Conservation (phyloP, 2,888 invertebrate genomes). For the Sminthurinus aureus region DNA sequence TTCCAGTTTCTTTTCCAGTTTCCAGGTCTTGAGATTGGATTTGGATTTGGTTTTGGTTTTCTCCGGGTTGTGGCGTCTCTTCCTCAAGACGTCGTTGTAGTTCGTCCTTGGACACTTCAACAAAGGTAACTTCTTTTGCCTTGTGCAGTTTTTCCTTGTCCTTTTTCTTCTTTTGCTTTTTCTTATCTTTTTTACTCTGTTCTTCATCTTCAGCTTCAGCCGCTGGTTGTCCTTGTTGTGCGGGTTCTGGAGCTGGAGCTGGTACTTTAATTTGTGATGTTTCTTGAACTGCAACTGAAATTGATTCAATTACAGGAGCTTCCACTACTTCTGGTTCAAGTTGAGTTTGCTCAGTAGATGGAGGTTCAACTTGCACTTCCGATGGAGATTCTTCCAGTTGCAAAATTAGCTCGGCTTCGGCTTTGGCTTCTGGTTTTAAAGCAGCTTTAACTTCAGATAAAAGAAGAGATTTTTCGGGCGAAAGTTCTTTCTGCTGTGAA, state of each 20-base stretch:
- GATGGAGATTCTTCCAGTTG: too few species aligned
- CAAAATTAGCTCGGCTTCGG: neutral
- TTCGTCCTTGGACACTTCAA: constrained; percentile 65
- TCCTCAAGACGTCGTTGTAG: neutral
- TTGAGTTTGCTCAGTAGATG: too few species aligned
- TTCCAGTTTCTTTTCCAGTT: neutral
- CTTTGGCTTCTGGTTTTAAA: neutral
- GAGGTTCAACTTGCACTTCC: neutral
- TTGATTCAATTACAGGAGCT: neutral
- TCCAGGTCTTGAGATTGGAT: neutral
- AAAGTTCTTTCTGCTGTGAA: too few species aligned
- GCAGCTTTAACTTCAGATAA: neutral
- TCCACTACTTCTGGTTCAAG: neutral
- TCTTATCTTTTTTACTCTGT: constrained; percentile 11
- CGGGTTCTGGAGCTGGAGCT: neutral
- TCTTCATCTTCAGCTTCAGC: constrained; percentile 9
- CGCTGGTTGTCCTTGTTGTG: neutral
- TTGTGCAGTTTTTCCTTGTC: constrained; percentile 25
- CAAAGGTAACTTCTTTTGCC: constrained; percentile 32
- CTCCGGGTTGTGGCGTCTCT: too few species aligned
- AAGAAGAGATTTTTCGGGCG: too few species aligned
- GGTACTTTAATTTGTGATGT: constrained; percentile 12
- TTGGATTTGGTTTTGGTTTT: neutral
- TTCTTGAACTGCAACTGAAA: constrained; percentile 40
- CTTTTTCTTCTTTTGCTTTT: constrained; percentile 27